Conservation (phyloP, 2,888 invertebrate genomes). For the Toxonevra muliebris region DNA sequence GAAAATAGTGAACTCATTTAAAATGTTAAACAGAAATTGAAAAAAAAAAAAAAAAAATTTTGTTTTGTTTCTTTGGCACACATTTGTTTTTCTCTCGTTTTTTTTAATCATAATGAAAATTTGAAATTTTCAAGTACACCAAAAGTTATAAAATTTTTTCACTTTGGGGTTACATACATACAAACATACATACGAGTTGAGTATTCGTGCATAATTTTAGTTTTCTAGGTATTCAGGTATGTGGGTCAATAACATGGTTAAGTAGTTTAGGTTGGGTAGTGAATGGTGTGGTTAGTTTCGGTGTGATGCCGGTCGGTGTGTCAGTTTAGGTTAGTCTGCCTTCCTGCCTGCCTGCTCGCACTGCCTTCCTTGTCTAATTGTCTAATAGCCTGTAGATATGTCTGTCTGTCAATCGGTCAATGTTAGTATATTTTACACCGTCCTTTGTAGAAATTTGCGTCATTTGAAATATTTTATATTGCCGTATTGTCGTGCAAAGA, state of each 20-base stretch:
- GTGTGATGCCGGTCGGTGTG: too few relatives aligned
- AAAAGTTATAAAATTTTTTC: background rate
- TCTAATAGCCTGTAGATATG: too few relatives aligned
- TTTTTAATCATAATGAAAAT: constrained; percentile 20
- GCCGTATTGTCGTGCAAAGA: background rate
- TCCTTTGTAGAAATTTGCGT: background rate
- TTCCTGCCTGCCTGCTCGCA: too few relatives aligned
- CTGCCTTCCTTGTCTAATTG: too few relatives aligned
- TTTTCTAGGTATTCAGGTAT: constrained; percentile 35
- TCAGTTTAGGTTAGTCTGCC: too few relatives aligned
- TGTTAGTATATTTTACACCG: background rate
- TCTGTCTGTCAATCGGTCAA: background rate
- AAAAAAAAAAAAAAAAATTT: background rate
- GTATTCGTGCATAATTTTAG: constrained; percentile 7
- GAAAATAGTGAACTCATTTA: background rate
- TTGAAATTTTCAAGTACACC: constrained; percentile 9
- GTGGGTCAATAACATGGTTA: constrained; percentile 34
- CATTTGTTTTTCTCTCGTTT: constrained; percentile 9
- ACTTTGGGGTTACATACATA: background rate
- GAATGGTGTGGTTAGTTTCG: too few relatives aligned
- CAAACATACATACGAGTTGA: background rate
- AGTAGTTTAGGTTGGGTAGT: too few relatives aligned
- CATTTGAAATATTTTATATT: background rate
- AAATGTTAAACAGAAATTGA: too few relatives aligned
- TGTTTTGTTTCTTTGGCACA: background rate